phyloP scores from a whole-genome alignment of 2,797 vertebrate species.

The Sebastes diaconus region DNA sequence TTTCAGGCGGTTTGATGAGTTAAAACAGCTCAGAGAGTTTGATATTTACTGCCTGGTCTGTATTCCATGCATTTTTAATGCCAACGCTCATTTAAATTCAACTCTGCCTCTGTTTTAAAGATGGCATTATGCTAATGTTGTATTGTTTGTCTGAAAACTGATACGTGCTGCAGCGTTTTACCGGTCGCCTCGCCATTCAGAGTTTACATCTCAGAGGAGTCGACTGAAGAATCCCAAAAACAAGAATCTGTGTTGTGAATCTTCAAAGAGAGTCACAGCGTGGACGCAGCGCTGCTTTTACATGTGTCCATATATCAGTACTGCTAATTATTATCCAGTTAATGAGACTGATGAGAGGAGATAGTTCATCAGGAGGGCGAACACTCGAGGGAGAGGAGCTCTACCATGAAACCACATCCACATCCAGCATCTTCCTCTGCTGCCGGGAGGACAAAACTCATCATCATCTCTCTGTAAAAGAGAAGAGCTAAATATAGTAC shows the following conservation, averaged over 20 bases:
- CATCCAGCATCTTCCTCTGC: not conserved
- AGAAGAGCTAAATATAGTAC: not conserved
- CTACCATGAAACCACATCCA: not conserved
- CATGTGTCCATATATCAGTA: not conserved
- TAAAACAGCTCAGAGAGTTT: not conserved
- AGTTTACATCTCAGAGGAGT: not conserved
- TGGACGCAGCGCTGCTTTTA: not conserved
- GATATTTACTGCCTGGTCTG: constrained; percentile 9
- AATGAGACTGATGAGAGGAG: constrained; percentile 32
- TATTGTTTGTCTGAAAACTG: constrained; percentile 24
- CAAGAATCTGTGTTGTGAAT: not conserved
- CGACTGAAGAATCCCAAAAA: not conserved
- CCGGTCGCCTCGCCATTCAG: not conserved
- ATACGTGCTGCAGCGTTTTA: not conserved
- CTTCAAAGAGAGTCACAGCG: constrained; percentile 8
- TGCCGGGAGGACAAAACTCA: not conserved
- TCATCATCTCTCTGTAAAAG: not conserved
- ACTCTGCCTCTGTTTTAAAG: constrained; percentile 5
- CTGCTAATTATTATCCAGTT: constrained; percentile 33
- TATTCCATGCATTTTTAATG: constrained; percentile 51
- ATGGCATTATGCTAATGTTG: constrained; percentile 36
- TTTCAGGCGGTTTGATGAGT: not conserved
- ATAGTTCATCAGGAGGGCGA: not conserved
- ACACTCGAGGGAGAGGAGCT: not conserved
- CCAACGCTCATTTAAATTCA: constrained; percentile 13